Evolutionary conservation across 2,797 vertebrate species (phyloP).

Genomic region (Fundulus diaphanus): DNA sequence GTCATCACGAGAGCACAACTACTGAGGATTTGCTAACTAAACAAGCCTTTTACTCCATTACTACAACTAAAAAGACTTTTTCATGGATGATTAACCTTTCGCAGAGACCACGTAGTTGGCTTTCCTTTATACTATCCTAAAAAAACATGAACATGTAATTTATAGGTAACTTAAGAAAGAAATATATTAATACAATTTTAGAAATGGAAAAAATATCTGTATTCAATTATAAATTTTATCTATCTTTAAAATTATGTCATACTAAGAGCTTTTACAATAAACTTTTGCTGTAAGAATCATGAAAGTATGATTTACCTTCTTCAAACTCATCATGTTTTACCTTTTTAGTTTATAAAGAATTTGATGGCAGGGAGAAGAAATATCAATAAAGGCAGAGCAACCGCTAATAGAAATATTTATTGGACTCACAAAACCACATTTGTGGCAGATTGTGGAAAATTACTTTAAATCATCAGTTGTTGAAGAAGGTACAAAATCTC

Average conservation of each 20-base stretch:
- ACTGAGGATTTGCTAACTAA: constrained; percentile 10
- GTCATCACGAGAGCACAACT: constrained; percentile 43
- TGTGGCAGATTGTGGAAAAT: not conserved
- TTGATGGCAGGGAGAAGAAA: not conserved
- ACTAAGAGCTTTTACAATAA: no score
- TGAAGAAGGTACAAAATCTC: not conserved
- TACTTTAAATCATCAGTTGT: not conserved
- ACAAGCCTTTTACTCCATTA: not conserved
- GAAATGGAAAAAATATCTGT: not conserved
- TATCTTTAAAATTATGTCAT: not conserved
- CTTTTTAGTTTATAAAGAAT: not conserved
- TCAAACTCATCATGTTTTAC: not conserved
- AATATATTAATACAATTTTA: not conserved
- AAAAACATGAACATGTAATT: not conserved
- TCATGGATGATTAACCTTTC: constrained; percentile 9
- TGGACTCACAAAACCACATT: not conserved
- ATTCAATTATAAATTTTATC: not conserved
- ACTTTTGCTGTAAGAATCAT: not conserved
- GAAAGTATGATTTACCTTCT: not conserved
- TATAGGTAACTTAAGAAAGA: not conserved
- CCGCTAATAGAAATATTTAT: not conserved
- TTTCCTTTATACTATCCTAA: not conserved
- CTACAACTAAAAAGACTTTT: constrained; percentile 11
- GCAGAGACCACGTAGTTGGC: not conserved
- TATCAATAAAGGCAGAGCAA: not conserved